A percentile compares a stretch with the other conserved stretches of the same genome.
These are phyloP conservation scores for Stomatorhinus walkeri DNA, from an alignment of 2,797 vertebrate genomes.

Conservation along the genomic window DNA sequence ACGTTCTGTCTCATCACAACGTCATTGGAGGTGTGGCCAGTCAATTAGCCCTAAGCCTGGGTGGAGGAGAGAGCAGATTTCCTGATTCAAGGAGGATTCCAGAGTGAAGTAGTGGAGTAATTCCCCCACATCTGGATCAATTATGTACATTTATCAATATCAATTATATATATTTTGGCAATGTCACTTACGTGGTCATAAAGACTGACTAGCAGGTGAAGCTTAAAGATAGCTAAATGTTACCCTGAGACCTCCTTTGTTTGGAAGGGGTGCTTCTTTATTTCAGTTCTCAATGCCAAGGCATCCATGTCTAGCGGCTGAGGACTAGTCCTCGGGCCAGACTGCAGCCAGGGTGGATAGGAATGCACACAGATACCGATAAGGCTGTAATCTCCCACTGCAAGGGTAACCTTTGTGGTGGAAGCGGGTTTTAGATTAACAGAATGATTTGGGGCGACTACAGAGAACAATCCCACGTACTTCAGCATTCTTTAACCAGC, in stretches of 20 bases:
- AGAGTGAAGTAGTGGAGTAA: background rate
- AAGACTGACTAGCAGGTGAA: background rate
- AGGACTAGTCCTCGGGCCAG: background rate
- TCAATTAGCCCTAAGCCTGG: background rate
- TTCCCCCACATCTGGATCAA: background rate
- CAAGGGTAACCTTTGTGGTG: background rate
- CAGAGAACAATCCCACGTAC: background rate
- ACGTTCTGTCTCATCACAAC: background rate
- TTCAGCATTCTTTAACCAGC: background rate
- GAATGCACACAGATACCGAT: background rate
- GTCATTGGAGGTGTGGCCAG: background rate
- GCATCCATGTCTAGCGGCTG: background rate
- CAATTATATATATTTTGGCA: background rate
- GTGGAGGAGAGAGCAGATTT: background rate
- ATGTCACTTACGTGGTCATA: background rate
- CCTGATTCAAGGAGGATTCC: background rate
- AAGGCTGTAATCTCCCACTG: background rate
- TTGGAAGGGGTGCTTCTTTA: background rate
- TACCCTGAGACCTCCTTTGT: background rate
- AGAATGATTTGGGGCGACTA: conserved; percentile 1
- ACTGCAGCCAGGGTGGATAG: background rate
- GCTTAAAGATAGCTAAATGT: background rate
- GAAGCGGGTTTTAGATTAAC: background rate
- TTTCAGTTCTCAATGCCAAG: background rate
- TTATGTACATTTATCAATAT: background rate